Conservation (phyloP, 2,888 invertebrate species). For the Aphodius granarius region DNA sequence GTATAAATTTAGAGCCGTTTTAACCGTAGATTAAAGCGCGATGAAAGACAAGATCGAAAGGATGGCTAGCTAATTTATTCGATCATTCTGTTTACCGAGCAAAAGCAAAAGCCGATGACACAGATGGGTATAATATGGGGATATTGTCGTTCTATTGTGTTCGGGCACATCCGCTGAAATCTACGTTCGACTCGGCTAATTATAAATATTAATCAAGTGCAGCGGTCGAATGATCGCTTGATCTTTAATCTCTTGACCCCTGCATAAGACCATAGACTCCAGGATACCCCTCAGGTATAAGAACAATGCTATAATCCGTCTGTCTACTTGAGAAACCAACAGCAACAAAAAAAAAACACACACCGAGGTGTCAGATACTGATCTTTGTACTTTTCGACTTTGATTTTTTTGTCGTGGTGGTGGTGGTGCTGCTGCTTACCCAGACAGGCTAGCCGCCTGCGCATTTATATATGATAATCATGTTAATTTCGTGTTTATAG, state of each 20-base stretch:
- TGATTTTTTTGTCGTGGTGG: not conserved
- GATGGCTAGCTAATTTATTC: not conserved
- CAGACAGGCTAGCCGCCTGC: not conserved
- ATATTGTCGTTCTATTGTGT: conserved; percentile 4
- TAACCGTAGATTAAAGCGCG: not conserved
- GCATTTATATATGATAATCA: not conserved
- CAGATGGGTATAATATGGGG: not conserved
- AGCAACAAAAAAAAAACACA: no score
- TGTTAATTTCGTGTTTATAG: not conserved
- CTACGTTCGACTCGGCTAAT: conserved; percentile 37
- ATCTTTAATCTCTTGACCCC: conserved; percentile 51
- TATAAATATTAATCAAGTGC: conserved; percentile 43
- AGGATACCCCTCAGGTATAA: not conserved
- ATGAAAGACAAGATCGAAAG: not conserved
- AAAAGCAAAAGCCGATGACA: conserved; percentile 9
- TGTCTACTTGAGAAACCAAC: not conserved
- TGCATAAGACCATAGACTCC: not conserved
- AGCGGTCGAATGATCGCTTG: conserved; percentile 37
- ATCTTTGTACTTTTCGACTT: not conserved
- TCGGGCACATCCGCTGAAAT: conserved; percentile 39
- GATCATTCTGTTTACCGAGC: not conserved
- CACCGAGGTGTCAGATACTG: not conserved
- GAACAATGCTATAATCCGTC: not conserved
- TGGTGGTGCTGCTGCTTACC: no score
- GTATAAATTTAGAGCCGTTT: no score